Evolutionary conservation across 2,888 invertebrate genomes (phyloP).

Genomic region (Phengaris alcon): DNA sequence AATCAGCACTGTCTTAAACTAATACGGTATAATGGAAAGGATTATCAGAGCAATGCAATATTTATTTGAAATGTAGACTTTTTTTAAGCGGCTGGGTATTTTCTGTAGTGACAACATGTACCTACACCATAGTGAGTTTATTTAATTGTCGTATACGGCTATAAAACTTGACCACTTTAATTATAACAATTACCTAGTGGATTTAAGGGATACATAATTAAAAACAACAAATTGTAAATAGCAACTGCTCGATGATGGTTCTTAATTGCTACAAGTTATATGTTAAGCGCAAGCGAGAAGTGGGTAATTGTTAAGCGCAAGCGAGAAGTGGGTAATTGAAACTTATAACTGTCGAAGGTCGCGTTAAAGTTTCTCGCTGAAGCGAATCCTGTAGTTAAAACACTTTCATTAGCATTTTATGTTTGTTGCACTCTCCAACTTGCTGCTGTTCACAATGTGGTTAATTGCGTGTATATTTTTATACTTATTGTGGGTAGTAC

Average conservation of each 20-base stretch:
- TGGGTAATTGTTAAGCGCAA: slow-evolving; percentile 47
- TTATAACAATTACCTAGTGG: too few relatives aligned
- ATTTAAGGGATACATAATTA: not conserved
- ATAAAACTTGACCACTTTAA: too few relatives aligned
- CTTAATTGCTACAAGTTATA: not conserved
- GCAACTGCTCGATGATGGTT: not conserved
- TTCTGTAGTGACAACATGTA: too few relatives aligned
- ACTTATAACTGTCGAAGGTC: slow-evolving; percentile 73
- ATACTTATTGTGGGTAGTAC: not conserved
- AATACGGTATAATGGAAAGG: not conserved
- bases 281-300: not conserved
- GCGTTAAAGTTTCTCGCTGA: slow-evolving; percentile 70
- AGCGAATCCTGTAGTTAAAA: slow-evolving; percentile 66
- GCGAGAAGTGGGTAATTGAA: slow-evolving; percentile 52
- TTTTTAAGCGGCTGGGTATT: too few relatives aligned
- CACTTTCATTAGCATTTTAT: slow-evolving; percentile 65
- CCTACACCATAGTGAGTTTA: too few relatives aligned
- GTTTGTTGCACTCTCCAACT: slow-evolving; percentile 34
- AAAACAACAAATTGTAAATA: not conserved
- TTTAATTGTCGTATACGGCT: too few relatives aligned
- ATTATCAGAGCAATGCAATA: not conserved
- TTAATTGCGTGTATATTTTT: not conserved
- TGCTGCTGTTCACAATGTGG: not conserved
- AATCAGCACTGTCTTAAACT: slow-evolving; percentile 6
- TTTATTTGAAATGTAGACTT: not conserved